phyloP scores from a whole-genome alignment of 92 coral and sea anemone species.

The Epizoanthus illoricatus region DNA sequence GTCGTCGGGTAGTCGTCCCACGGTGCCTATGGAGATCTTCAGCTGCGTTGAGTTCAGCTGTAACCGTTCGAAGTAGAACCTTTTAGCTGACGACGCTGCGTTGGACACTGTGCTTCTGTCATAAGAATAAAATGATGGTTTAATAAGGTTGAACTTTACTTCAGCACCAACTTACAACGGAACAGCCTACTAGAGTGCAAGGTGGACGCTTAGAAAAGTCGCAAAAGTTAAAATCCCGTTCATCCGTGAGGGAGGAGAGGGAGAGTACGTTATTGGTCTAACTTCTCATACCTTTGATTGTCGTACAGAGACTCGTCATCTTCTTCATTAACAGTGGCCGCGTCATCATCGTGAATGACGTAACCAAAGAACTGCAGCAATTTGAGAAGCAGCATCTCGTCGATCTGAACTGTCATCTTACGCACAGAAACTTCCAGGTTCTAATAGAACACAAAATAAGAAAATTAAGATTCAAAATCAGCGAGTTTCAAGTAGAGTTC shows the following conservation, averaged over 20 bases:
- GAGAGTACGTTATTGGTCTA: too few relatives aligned
- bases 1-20: constrained; percentile 90
- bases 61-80: constrained; percentile 89
- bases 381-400: constrained; percentile 85
- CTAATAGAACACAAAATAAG: constrained; percentile 41
- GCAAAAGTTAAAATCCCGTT: too few relatives aligned
- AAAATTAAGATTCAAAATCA: too few relatives aligned
- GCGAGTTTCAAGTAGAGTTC: too few relatives aligned
- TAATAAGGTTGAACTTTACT: neutral
- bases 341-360: constrained; percentile 95
- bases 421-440: constrained; percentile 78
- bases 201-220: too few relatives aligned
- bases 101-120: constrained; percentile 70
- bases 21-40: constrained; percentile 85
- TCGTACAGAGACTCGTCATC: constrained; percentile 74
- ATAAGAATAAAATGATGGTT: neutral
- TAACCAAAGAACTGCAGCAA: constrained; percentile 95
- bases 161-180: neutral
- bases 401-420: constrained; percentile 92
- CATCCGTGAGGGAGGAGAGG: too few relatives aligned
- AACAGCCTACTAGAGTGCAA: neutral
- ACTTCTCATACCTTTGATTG: neutral
- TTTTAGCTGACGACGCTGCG: constrained; percentile 74
- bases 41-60: constrained; percentile 89
- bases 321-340: constrained; percentile 70